These are phyloP conservation scores for Nycticebus coucang DNA, from an alignment of 2,113 vertebrate genomes.

Conservation along the genomic window DNA sequence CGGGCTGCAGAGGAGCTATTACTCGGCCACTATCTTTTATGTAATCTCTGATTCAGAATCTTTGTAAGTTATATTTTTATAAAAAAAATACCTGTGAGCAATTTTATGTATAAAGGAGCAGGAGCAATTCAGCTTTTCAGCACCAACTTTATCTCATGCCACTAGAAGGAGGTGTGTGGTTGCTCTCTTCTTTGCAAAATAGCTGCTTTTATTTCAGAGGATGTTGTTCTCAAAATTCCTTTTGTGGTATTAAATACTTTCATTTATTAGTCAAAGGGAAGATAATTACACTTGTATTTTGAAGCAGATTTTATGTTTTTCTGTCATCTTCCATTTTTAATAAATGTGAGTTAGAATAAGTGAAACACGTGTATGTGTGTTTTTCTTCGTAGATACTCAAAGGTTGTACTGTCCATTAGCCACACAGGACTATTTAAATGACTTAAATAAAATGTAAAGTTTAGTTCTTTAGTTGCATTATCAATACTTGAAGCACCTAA, in stretches of 20 bases:
- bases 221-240: constrained; percentile 24
- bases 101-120: constrained; percentile 40
- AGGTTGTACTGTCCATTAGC: not conserved
- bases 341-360: constrained; percentile 74
- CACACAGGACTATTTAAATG: constrained; percentile 11
- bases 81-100: constrained; percentile 55
- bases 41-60: constrained; percentile 29
- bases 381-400: constrained; percentile 28
- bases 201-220: constrained; percentile 52
- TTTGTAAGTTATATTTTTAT: constrained; percentile 51
- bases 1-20: too few species aligned
- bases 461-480: constrained; percentile 17
- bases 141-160: not conserved
- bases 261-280: constrained; percentile 66
- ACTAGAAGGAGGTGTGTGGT: constrained; percentile 76
- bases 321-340: constrained; percentile 76
- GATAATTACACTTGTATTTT: constrained; percentile 68
- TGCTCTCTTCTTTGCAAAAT: not conserved
- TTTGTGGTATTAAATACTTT: constrained; percentile 68
- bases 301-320: constrained; percentile 67
- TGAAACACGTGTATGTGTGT: not conserved
- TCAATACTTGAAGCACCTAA: not conserved
- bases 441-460: not conserved
- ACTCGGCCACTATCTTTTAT: too few species aligned
- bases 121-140: constrained; percentile 37